phyloP scores from a whole-genome alignment of 1,140 invertebrate species.

The Aphidius gifuensis region DNA sequence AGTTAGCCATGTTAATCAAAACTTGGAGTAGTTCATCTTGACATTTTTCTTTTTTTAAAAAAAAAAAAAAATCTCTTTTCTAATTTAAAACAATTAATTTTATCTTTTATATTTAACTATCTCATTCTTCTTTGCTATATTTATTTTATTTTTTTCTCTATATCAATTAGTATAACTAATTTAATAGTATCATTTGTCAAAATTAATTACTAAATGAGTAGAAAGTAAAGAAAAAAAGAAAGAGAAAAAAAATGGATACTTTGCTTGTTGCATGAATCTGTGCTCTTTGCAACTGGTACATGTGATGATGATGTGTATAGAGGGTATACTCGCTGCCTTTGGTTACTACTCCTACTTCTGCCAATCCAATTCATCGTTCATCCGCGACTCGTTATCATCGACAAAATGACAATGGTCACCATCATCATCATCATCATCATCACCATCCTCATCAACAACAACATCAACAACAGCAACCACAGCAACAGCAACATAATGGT shows the following conservation, averaged over 20 bases:
- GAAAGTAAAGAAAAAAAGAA: no score
- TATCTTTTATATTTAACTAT: no score
- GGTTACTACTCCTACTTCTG: conserved; percentile 48
- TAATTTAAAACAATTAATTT: no score
- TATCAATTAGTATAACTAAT: not conserved
- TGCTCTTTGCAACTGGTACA: conserved; percentile 35
- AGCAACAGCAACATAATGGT: conserved; percentile 26
- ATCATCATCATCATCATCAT: conserved; percentile 39
- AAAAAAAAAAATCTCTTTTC: no score
- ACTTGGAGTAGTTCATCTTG: conserved; percentile 5
- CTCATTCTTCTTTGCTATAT: no score
- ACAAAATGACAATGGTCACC: conserved; percentile 48
- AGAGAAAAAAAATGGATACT: conserved; percentile 38
- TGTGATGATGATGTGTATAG: conserved; percentile 35
- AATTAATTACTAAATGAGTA: no score
- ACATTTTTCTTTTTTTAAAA: no score
- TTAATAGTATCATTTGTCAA: no score
- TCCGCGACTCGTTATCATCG: conserved; percentile 50
- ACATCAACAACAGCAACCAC: conserved; percentile 28
- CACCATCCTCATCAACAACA: conserved; percentile 34
- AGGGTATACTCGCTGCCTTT: conserved; percentile 59
- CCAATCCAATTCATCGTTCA: conserved; percentile 52
- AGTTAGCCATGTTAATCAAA: not conserved
- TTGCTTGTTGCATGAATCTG: conserved; percentile 54
- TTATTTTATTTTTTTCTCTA: not conserved